Evolutionary conservation across 2,888 invertebrate genomes (phyloP).

Genomic region (Anaspis maculata): DNA sequence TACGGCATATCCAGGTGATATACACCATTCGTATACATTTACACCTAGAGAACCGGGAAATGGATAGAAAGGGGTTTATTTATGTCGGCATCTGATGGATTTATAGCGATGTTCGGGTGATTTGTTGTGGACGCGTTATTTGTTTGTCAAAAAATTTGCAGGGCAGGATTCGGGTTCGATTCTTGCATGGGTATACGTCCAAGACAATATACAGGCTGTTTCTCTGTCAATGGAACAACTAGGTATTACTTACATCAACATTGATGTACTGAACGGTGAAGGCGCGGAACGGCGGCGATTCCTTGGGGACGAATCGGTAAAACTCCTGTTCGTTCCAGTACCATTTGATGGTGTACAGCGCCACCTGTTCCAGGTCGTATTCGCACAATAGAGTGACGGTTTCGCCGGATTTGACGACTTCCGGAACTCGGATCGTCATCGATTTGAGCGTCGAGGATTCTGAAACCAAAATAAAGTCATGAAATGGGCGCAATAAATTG

Average conservation of each 20-base stretch:
- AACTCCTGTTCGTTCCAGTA: conserved; percentile 48
- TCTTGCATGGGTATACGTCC: no score
- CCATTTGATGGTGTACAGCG: conserved; percentile 48
- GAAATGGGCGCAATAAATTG: no score
- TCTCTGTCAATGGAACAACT: no score
- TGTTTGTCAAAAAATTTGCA: conserved; percentile 7
- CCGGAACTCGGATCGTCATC: conserved; percentile 39
- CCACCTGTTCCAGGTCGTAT: conserved; percentile 47
- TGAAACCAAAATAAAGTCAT: no score
- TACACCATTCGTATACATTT: no score
- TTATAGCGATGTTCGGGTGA: conserved; percentile 8
- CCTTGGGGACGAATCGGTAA: conserved; percentile 48
- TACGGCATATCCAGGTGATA: no score
- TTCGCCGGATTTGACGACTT: conserved; percentile 43
- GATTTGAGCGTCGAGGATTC: conserved; percentile 34
- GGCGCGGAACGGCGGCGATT: conserved; percentile 45
- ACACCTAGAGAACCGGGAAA: no score
- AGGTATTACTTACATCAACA: conserved; percentile 48
- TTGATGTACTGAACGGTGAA: conserved; percentile 43
- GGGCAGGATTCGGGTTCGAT: no score
- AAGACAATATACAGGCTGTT: no score
- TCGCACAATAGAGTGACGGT: conserved; percentile 44
- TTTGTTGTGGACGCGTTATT: conserved; percentile 7
- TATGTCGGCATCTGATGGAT: conserved; percentile 4
- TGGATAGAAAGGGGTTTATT: no score